Evolutionary conservation across 2,888 invertebrate species (phyloP).

Genomic region (Rotaria sp.): DNA sequence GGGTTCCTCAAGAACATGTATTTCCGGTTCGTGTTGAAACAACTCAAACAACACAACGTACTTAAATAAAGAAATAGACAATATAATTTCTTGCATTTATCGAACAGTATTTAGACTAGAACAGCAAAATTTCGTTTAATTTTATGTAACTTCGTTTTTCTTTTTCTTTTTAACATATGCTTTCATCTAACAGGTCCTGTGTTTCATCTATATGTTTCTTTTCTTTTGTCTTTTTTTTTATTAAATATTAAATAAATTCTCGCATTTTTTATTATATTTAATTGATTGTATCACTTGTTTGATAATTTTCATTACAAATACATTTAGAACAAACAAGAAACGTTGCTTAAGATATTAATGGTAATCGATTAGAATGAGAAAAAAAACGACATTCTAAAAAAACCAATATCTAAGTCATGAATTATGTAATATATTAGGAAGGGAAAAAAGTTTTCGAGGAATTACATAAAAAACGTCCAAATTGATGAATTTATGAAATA

Average conservation of each 20-base stretch:
- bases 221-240: background rate
- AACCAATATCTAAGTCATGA: too few species aligned
- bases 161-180: background rate
- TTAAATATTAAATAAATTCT: background rate
- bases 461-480: too few species aligned
- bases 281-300: background rate
- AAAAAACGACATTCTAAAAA: too few species aligned
- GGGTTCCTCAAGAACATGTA: background rate
- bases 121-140: background rate
- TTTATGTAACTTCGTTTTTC: background rate
- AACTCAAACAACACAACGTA: background rate
- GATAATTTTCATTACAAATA: too few species aligned
- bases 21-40: background rate
- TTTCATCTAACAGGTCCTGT: background rate
- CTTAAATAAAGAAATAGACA: background rate
- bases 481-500: too few species aligned
- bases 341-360: too few species aligned
- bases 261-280: background rate
- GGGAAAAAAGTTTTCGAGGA: too few species aligned
- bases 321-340: too few species aligned
- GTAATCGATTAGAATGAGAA: too few species aligned
- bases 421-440: too few species aligned
- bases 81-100: background rate
- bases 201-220: background rate
- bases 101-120: constrained; percentile 2